A percentile compares a stretch with the other conserved stretches of the same genome.
phyloP scores from a whole-genome alignment of 2,888 invertebrate genomes.

The Nasonia oneida region DNA sequence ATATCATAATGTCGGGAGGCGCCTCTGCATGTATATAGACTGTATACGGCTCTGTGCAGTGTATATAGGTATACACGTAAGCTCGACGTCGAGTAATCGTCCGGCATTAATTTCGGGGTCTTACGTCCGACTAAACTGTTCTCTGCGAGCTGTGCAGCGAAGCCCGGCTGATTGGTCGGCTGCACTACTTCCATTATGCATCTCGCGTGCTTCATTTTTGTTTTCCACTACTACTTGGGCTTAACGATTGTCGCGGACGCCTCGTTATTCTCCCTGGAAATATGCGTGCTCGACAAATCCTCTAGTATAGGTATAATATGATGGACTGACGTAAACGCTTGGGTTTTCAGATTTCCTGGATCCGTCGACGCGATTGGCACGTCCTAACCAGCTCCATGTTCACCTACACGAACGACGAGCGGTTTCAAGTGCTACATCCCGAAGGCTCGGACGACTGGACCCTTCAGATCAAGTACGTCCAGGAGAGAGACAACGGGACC shows the following conservation, averaged over 20 bases:
- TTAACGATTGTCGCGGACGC: too few species aligned
- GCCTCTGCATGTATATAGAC: not conserved
- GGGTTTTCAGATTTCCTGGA: constrained; percentile 90
- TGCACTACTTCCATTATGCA: constrained; percentile 58
- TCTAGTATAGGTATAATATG: not conserved
- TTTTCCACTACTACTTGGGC: not conserved
- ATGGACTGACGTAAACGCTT: constrained; percentile 25
- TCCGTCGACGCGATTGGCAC: constrained; percentile 95
- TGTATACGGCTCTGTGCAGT: not conserved
- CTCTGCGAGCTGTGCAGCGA: constrained; percentile 19
- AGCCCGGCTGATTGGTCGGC: constrained; percentile 61
- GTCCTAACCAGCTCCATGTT: constrained; percentile 94
- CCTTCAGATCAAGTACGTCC: constrained; percentile 95
- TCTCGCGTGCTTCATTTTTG: constrained; percentile 27
- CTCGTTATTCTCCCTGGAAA: too few species aligned
- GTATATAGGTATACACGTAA: not conserved
- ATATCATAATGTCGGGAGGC: constrained; percentile 38
- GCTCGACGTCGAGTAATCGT: constrained; percentile 56
- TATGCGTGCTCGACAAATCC: not conserved
- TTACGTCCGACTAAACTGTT: constrained; percentile 51
- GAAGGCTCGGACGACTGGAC: constrained; percentile 97
- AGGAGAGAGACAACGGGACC: constrained; percentile 95
- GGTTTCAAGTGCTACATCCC: constrained; percentile 88
- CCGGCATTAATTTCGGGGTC: constrained; percentile 57
- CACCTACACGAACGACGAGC: constrained; percentile 95